Percentiles rank a stretch among this genome's conserved stretches.
phyloP scores from a whole-genome alignment of 2,888 invertebrate species.

The Drosophila setosimentum region DNA sequence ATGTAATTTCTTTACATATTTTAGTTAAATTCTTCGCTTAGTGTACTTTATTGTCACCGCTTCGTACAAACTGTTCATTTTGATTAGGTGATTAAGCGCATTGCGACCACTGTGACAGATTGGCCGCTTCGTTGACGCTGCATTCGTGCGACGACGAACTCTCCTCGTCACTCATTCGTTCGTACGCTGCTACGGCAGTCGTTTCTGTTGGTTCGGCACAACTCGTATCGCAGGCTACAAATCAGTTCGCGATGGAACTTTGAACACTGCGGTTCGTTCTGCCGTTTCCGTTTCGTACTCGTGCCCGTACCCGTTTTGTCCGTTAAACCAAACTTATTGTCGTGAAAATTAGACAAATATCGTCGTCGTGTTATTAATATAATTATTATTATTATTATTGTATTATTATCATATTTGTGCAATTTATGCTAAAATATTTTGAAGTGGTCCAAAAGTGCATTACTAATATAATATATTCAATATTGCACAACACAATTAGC shows the following conservation, averaged over 20 bases:
- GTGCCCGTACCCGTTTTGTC: conserved; percentile 27
- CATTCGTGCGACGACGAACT: conserved; percentile 43
- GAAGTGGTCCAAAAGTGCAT: conserved; percentile 42
- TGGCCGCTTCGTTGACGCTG: conserved; percentile 36
- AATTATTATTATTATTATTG: conserved; percentile 29
- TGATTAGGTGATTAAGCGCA: not conserved
- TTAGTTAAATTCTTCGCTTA: not conserved
- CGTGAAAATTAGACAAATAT: conserved; percentile 24
- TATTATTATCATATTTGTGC: conserved; percentile 20
- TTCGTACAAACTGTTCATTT: not conserved
- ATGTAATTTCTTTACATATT: not conserved
- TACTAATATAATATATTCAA: conserved; percentile 38
- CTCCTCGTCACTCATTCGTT: conserved; percentile 41
- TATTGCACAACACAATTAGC: conserved; percentile 28
- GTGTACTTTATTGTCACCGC: not conserved
- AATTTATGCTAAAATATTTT: conserved; percentile 19
- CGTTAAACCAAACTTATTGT: conserved; percentile 50
- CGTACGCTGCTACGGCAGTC: conserved; percentile 22
- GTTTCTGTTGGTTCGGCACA: conserved; percentile 48
- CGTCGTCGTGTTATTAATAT: conserved; percentile 23
- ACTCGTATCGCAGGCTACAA: conserved; percentile 46
- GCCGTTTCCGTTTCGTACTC: conserved; percentile 55
- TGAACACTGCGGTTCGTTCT: conserved; percentile 83
- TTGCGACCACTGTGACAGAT: conserved; percentile 43
- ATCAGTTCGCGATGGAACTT: conserved; percentile 84